A percentile compares a stretch with the other conserved stretches of the same genome.
These are phyloP conservation scores for Mizuhopecten yessoensis DNA, from an alignment of 1,140 invertebrate species.

Conservation along the genomic window DNA sequence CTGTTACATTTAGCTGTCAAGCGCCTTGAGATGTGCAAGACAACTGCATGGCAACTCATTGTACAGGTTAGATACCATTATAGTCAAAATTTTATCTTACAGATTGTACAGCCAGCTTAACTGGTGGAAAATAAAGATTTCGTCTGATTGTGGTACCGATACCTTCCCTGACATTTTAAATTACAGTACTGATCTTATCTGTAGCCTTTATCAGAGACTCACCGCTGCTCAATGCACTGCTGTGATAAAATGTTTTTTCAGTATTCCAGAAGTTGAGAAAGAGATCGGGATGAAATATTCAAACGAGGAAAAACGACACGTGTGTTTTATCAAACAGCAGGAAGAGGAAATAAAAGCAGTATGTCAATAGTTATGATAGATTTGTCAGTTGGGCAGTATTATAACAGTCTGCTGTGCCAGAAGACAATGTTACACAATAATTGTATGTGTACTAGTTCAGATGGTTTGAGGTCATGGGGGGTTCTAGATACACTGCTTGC, in stretches of 20 bases:
- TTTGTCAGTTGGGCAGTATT: neutral
- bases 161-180: slow-evolving; percentile 34
- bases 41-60: slow-evolving; percentile 26
- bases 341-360: slow-evolving; percentile 32
- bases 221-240: slow-evolving; percentile 30
- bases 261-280: slow-evolving; percentile 39
- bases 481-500: no score
- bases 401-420: neutral
- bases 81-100: slow-evolving; percentile 28
- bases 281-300: slow-evolving; percentile 33
- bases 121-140: slow-evolving; percentile 30
- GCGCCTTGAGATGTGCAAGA: neutral
- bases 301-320: slow-evolving; percentile 30
- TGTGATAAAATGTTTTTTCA: neutral
- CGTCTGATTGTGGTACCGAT: slow-evolving; percentile 15
- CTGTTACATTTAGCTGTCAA: slow-evolving; percentile 38
- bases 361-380: slow-evolving; percentile 7
- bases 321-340: slow-evolving; percentile 27
- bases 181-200: slow-evolving; percentile 11
- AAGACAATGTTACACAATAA: slow-evolving; percentile 7
- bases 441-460: no score
- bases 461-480: no score
- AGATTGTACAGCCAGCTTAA: slow-evolving; percentile 32
- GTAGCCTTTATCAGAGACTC: neutral
- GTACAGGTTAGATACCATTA: slow-evolving; percentile 26